Evolutionary conservation across 2,888 invertebrate species (phyloP), one percentile per base, ranked within the genome.

Genomic region (Germaria angustata): DNA sequence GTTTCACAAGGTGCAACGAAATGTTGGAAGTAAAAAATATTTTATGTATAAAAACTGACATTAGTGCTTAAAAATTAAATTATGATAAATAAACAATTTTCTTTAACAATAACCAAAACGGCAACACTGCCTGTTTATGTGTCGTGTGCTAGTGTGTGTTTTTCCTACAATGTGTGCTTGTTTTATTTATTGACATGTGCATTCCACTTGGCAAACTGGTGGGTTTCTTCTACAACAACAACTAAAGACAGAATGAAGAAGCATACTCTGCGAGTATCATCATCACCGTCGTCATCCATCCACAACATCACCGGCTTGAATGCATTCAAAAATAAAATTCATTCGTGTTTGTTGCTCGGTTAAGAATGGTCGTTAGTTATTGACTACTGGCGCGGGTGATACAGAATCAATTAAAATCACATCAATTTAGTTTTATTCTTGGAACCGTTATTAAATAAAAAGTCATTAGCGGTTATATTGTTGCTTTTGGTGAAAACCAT

Each of bases 261-360:
- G 51, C 32, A 13, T 57, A 57, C 6, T 46, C n/a, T n/a, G n/a
- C n/a, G n/a, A 59, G 8, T 53, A 51, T 59, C 46, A 53, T 44
- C 69, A 71, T 46, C 61, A 65, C 4, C 46, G 36, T 59, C 55
- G 9, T 65, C 55, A 17, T 17, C 20, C 28, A 22, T 28, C 2
- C 53, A 59, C 69, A 44, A 71, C 75, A 66, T 59, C 79, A 71
- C 79, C 75, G 82, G 79, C 82, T 79, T 79, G 79, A 79, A 79
- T 71, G 71, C 63, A 76, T 71, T 53, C 57, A n/a, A 71, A 65
- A 71, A 41, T 69, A 66, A 44, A 73, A 82, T 55, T 85, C 39
- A 88, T 88, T 88, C 88, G 87, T 82, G 86, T 87, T 85, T 86
- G 85, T 84, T 78, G 84, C 87, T 87, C 88, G 86, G 86, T 87